Base-by-base conservation (phyloP, 2,113 vertebrate species). In the Nesoenas mayeri region DNA sequence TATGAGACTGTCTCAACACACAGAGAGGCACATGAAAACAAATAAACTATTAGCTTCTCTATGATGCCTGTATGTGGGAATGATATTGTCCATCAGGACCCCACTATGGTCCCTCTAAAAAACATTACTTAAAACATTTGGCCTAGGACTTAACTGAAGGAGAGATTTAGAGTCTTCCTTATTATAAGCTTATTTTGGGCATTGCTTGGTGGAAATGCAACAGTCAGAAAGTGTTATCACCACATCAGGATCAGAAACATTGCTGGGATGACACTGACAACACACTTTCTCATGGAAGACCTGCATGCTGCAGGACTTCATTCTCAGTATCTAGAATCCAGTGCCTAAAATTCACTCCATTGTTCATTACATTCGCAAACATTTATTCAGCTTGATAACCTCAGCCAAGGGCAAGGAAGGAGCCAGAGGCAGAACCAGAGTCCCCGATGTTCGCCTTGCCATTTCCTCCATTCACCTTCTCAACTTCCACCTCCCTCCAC, bases 1-100 rank as follows among this genome's bases (percentile, higher is more conserved):
- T 14, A 3, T 2, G 42, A 42, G 70, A 15, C 22, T 56, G 38
- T n/a, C 38, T 62, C 48, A 53, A 73, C n/a, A 67, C 60, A 54
- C 25, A 53, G 56, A 13, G 1, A n/a, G 56, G 53, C 21, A 47
- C 15, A 13, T 10, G 0, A 2, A 71, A 36, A 13, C 51, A 70
- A 67, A 51, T 3, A 29, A 53, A 31, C 13, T 7, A 70, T 13
- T 32, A 38, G 69, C 29, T 22, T 60, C 20, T 29, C 53, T 20
- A 9, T 1, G 0, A 36, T 4, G 14, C 34, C 44, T 38, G 5
- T 7, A 11, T 10, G 17, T 13, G 51, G n/a, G 54, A 47, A 28
- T 56, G 62, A 13, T 29, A 12, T 22, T 38, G 38, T 2, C 80
- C 50, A 50, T 14, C 31, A 53, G 50, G 42, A 42, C 50, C 42